Conservation (phyloP, 1,140 invertebrate species). For the Zaprionus capensis region DNA sequence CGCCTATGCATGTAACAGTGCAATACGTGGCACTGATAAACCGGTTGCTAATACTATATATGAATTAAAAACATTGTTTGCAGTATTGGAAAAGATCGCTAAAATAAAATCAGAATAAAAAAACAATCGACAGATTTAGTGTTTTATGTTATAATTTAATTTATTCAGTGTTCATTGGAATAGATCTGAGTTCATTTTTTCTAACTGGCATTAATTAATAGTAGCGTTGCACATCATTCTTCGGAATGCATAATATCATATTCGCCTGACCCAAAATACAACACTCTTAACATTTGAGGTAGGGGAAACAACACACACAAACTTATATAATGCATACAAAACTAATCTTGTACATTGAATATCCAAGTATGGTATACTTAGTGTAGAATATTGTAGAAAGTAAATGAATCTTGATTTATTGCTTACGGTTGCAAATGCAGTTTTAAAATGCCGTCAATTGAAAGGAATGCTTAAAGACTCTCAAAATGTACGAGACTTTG, state of each 20-base stretch:
- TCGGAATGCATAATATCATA: constrained; percentile 67
- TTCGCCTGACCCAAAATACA: constrained; percentile 40
- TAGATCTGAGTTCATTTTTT: constrained; percentile 34
- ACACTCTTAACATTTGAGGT: constrained; percentile 27
- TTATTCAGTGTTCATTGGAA: constrained; percentile 69
- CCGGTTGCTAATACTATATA: neutral
- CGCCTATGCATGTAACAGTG: constrained; percentile 2
- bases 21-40: neutral
- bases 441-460: neutral
- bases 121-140: constrained; percentile 6
- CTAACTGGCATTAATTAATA: constrained; percentile 49
- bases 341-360: constrained; percentile 9
- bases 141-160: constrained; percentile 74
- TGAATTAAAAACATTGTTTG: constrained; percentile 12
- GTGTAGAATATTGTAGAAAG: constrained; percentile 47
- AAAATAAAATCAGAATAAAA: too few species aligned
- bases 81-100: too few species aligned
- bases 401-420: constrained; percentile 30
- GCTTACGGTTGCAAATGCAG: constrained; percentile 14
- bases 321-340: constrained; percentile 17
- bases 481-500: neutral
- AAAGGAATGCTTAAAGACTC: neutral
- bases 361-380: constrained; percentile 62
- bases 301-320: constrained; percentile 62
- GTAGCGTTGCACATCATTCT: constrained; percentile 32